These are phyloP conservation scores for Limnodromus scolopaceus DNA, from an alignment of 2,797 vertebrate species.

Conservation along the genomic window DNA sequence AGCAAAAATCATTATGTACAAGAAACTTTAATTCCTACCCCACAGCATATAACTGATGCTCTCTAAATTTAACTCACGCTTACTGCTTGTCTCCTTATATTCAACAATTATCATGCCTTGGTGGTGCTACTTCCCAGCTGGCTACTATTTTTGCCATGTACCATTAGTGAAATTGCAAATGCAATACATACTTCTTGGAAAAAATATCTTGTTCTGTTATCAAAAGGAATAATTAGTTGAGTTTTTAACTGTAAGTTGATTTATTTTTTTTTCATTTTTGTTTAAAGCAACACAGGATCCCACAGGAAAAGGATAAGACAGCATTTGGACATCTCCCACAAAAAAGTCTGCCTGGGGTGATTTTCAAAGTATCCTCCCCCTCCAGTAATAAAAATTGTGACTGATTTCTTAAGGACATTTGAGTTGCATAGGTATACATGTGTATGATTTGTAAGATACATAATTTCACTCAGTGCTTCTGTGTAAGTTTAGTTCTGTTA, in stretches of 20 bases:
- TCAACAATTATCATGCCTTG: background rate
- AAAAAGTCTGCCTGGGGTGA: background rate
- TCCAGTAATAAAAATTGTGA: background rate
- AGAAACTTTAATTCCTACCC: background rate
- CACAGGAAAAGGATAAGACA: background rate
- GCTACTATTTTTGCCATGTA: background rate
- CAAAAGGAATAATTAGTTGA: background rate
- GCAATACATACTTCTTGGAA: background rate
- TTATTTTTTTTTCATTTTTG: background rate
- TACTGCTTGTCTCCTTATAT: background rate
- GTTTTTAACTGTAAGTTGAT: background rate
- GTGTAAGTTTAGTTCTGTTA: background rate
- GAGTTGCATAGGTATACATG: background rate
- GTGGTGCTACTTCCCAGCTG: background rate
- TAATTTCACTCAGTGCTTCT: background rate
- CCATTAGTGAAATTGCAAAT: background rate
- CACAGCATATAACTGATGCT: background rate
- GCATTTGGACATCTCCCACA: background rate
- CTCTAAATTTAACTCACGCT: background rate
- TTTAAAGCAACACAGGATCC: background rate
- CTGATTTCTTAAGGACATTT: background rate
- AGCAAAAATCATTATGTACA: background rate
- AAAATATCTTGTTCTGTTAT: background rate
- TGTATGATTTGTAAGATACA: background rate
- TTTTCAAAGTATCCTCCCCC: background rate